These are phyloP conservation scores for Aldabrachelys gigantea DNA, from an alignment of 2,113 vertebrate genomes.

Conservation along the genomic window DNA sequence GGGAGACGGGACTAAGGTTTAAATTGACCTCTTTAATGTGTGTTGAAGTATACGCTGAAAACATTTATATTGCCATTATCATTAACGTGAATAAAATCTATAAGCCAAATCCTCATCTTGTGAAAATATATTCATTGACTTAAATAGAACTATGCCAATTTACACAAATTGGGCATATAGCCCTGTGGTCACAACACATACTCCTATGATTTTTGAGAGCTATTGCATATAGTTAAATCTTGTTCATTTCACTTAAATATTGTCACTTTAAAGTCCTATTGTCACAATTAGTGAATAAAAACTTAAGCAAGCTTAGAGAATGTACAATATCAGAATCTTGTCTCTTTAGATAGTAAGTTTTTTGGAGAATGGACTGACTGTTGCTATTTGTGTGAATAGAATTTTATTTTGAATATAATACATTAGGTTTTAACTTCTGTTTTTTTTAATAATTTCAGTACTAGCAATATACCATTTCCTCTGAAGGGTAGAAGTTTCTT, in stretches of 20 bases:
- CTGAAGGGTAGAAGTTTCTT: neutral
- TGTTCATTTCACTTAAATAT: fast-evolving
- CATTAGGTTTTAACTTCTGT: neutral
- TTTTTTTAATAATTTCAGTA: neutral
- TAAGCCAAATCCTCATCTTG: neutral
- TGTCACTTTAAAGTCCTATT: neutral
- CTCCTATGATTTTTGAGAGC: no score
- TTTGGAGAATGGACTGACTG: neutral
- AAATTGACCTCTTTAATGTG: neutral
- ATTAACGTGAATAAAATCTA: neutral
- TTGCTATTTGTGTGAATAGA: neutral
- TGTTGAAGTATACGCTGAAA: neutral
- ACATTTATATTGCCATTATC: neutral
- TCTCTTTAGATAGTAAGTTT: neutral
- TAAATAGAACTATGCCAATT: neutral
- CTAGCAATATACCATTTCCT: neutral
- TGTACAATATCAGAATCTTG: neutral
- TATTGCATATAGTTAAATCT: no score
- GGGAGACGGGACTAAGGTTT: neutral
- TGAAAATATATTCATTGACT: neutral
- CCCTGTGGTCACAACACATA: no score
- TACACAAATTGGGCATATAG: neutral
- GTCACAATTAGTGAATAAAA: neutral
- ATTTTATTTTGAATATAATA: neutral
- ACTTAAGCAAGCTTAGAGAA: neutral